Evolutionary conservation across 2,888 invertebrate genomes (phyloP), one percentile per base, ranked within the genome.

Genomic region (Xanthostigma xanthostigma): DNA sequence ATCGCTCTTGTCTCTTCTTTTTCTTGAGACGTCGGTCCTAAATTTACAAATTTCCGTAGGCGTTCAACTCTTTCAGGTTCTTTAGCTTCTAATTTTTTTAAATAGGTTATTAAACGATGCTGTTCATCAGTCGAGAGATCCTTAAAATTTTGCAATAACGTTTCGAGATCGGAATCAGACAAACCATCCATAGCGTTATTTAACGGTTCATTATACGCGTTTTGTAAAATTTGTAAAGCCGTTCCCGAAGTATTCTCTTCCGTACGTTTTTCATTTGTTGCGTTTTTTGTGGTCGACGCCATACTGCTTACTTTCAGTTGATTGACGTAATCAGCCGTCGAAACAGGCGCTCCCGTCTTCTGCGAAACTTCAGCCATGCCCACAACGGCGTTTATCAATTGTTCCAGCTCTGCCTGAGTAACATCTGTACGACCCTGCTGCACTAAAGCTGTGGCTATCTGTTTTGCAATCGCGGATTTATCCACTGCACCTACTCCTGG

Each of bases 371-470:
- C 77, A 0, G 77, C 77, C 75, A 81, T 77, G 43, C 81, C 75
- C 41, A 84, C 81, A 42, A 88, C 87, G 11, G 87, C 81, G 57
- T 86, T 84, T 35, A 89, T 81, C 0, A 90, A 70, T 53, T 81
- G 81, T 57, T 87, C 84, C 52, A 90, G 68, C 59, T 90, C 87
- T 45, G 77, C 80, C 46, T 84, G 80, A 5, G 84, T 80, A 8
- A 90, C 82, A 64, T 89, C 83, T 0, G 84, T 83, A 62, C 84
- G 80, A 42, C 89, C 89, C 64, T 88, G 85, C 13, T 81, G 76
- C 9, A 88, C 72, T 39, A 91, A 69, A 2, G 85, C 84, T 34
- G 79, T 81, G 0, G 90, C 87, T 64, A 90, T 81, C 63, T 88
- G 86, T 56, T 80, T 78, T 1, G 89, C 86, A 54, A 90, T 84